These are phyloP conservation scores for Girardinichthys multiradiatus DNA, from an alignment of 2,113 vertebrate genomes.

Conservation along the genomic window DNA sequence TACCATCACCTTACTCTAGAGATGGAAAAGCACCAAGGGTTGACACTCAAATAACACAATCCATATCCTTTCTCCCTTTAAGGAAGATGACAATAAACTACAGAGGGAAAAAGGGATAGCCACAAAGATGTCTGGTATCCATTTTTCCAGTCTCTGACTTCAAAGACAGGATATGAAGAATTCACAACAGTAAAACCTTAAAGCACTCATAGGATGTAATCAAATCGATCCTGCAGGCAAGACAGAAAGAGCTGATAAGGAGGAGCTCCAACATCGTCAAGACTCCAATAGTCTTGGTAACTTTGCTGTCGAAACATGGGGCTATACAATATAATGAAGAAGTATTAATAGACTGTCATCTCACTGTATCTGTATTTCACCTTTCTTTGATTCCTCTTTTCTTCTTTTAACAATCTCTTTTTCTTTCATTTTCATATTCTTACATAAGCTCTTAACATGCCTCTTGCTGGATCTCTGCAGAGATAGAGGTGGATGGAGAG, in stretches of 20 bases:
- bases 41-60: slow-evolving; percentile 29
- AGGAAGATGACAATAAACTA: slow-evolving; percentile 38
- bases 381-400: not conserved
- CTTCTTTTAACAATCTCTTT: slow-evolving; percentile 2
- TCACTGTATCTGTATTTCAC: slow-evolving; percentile 17
- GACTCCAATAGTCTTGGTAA: slow-evolving; percentile 40
- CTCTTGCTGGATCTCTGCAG: slow-evolving; percentile 1
- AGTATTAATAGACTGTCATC: slow-evolving; percentile 23
- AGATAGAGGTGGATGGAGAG: slow-evolving; percentile 31
- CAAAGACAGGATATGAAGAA: slow-evolving; percentile 80
- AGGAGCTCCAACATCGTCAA: slow-evolving; percentile 57
- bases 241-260: slow-evolving; percentile 61
- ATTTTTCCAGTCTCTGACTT: slow-evolving; percentile 69
- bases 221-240: slow-evolving; percentile 76
- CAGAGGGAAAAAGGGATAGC: slow-evolving; percentile 29
- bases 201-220: slow-evolving; percentile 73
- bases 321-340: slow-evolving; percentile 54
- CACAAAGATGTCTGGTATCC: slow-evolving; percentile 58
- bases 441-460: slow-evolving; percentile 10
- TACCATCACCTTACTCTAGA: not conserved
- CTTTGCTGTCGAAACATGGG: slow-evolving; percentile 37
- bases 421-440: not conserved
- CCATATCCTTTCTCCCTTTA: slow-evolving; percentile 29
- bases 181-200: slow-evolving; percentile 79
- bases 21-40: slow-evolving; percentile 5